Conservation (phyloP, 2,113 vertebrate genomes). For the Oncorhynchus masou region DNA sequence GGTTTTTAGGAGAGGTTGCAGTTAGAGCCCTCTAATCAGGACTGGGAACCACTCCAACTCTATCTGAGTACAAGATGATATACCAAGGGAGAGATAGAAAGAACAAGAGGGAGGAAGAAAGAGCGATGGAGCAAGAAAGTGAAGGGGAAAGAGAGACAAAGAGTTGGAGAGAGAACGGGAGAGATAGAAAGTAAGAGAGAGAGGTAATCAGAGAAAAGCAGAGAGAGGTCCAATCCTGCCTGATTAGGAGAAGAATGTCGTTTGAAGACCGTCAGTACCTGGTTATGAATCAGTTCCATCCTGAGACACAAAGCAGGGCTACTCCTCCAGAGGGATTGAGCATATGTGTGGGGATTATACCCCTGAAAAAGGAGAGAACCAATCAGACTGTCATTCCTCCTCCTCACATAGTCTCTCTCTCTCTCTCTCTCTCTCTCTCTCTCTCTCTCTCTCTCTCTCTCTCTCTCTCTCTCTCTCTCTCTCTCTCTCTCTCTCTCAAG, state of each 20-base stretch:
- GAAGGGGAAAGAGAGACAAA: neutral
- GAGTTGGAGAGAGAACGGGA: neutral
- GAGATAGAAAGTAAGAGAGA: slow-evolving; percentile 23
- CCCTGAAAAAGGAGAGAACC: slow-evolving; percentile 44
- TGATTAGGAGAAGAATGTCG: slow-evolving; percentile 74
- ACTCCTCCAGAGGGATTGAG: slow-evolving; percentile 57
- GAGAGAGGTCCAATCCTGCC: slow-evolving; percentile 59
- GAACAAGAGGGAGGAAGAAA: slow-evolving; percentile 13
- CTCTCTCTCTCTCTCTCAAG: slow-evolving; percentile 33
- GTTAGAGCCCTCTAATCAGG: too few relatives aligned
- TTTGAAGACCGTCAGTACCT: slow-evolving; percentile 73
- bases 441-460: neutral
- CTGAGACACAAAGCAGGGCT: slow-evolving; percentile 62
- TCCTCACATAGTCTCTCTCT: slow-evolving; percentile 56
- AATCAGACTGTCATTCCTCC: slow-evolving; percentile 54
- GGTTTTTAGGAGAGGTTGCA: too few relatives aligned
- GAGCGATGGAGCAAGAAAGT: neutral
- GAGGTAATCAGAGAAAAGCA: neutral
- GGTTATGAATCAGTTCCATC: slow-evolving; percentile 63
- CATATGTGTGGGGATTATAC: slow-evolving; percentile 20
- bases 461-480: neutral
- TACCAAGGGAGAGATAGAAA: neutral
- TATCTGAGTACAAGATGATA: too few relatives aligned
- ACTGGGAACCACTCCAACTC: too few relatives aligned
- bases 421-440: too few relatives aligned